Evolutionary conservation across 2,797 vertebrate genomes (phyloP).

Genomic region (Alca torda): DNA sequence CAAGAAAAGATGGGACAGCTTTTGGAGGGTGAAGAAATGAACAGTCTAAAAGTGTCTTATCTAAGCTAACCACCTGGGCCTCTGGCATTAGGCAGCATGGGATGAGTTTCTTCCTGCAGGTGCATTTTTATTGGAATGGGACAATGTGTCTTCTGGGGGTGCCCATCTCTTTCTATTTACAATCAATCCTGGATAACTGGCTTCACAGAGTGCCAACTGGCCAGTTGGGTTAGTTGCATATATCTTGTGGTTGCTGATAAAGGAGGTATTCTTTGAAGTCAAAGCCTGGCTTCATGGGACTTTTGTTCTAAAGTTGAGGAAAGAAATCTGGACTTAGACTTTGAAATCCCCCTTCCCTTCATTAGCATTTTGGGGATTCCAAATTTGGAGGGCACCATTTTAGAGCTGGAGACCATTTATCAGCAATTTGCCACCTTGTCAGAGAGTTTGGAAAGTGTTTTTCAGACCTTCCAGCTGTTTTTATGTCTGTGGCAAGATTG

Average conservation of each 20-base stretch:
- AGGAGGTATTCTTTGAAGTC: not conserved
- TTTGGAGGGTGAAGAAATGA: not conserved
- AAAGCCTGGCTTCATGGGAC: not conserved
- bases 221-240: not conserved
- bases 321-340: not conserved
- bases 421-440: not conserved
- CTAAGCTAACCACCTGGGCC: not conserved
- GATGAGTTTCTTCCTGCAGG: not conserved
- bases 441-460: not conserved
- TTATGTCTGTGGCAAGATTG: not conserved
- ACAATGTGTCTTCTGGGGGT: not conserved
- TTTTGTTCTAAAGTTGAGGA: not conserved
- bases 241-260: not conserved
- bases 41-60: not conserved
- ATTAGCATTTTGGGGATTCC: not conserved
- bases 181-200: not conserved
- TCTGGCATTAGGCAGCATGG: not conserved
- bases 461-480: slow-evolving; percentile 14
- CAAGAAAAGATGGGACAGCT: not conserved
- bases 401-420: not conserved
- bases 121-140: not conserved
- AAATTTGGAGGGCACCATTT: not conserved
- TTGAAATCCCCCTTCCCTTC: not conserved
- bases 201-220: not conserved
- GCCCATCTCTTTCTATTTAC: not conserved